Conservation (phyloP, 2,797 vertebrate species). For the Kryptopterus vitreolus region DNA sequence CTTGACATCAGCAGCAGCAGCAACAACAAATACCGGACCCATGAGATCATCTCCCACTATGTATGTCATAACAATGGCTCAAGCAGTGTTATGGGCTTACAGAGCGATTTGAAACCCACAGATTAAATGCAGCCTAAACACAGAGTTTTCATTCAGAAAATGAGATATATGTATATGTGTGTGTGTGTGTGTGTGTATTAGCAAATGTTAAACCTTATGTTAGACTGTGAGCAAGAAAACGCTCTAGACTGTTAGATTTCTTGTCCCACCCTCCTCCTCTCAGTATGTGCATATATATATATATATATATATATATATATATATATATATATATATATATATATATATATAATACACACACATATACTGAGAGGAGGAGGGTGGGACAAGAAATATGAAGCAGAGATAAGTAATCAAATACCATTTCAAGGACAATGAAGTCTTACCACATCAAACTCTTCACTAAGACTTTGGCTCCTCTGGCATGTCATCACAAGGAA, state of each 20-base stretch:
- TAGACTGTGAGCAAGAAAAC: too few species aligned
- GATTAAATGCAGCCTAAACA: constrained; percentile 21
- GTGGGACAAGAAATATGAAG: not conserved
- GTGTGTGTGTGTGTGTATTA: too few species aligned
- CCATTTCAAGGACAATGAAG: constrained; percentile 32
- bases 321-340: too few species aligned
- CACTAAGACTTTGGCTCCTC: not conserved
- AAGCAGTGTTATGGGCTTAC: constrained; percentile 23
- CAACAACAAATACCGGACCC: constrained; percentile 43
- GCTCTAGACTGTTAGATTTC: too few species aligned
- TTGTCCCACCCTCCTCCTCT: too few species aligned
- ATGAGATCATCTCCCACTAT: constrained; percentile 48
- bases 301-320: too few species aligned
- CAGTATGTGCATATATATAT: too few species aligned
- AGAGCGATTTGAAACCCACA: constrained; percentile 8
- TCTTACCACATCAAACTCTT: not conserved
- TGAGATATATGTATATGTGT: too few species aligned
- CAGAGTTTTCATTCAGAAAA: constrained; percentile 12
- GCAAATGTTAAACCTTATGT: too few species aligned
- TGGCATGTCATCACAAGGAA: not conserved
- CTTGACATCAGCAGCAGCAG: constrained; percentile 31
- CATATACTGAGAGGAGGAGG: not conserved
- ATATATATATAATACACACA: too few species aligned
- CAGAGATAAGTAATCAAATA: constrained; percentile 45
- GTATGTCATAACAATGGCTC: constrained; percentile 35